Evolutionary conservation across 2,797 vertebrate genomes (phyloP).

Genomic region (Alfaro cultratus): DNA sequence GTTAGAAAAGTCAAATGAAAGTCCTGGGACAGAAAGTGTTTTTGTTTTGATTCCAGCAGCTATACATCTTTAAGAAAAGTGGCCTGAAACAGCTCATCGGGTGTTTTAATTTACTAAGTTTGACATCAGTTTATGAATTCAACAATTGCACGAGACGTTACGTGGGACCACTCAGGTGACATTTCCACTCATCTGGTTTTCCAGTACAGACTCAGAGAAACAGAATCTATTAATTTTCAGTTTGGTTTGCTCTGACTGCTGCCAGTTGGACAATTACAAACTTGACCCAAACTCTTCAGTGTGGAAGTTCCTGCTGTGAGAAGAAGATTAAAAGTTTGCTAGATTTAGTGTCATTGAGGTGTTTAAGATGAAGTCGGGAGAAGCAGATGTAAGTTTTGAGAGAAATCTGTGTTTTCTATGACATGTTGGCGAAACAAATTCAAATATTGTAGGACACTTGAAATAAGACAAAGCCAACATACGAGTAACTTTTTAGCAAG

Average conservation of each 20-base stretch:
- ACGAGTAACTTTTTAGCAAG: too few species aligned
- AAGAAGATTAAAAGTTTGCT: background rate
- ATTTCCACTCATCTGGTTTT: background rate
- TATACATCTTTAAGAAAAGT: too few species aligned
- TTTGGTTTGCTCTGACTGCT: background rate
- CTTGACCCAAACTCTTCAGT: background rate
- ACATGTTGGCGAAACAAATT: background rate
- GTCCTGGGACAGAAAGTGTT: slow-evolving; percentile 54
- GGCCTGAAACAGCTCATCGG: background rate
- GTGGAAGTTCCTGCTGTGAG: background rate
- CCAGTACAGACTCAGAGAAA: background rate
- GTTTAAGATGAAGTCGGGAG: background rate
- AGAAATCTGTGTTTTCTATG: background rate
- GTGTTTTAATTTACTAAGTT: background rate
- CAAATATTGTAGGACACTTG: too few species aligned
- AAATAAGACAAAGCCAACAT: too few species aligned
- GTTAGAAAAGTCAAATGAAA: slow-evolving; percentile 54
- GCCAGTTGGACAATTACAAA: background rate
- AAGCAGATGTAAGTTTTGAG: background rate
- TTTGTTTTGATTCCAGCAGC: background rate
- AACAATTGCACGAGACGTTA: background rate
- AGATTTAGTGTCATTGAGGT: background rate
- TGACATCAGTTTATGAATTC: background rate
- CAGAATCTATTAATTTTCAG: background rate
- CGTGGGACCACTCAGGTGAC: slow-evolving; percentile 14